Conservation (phyloP, 2,797 vertebrate genomes). For the Dryobates pubescens region DNA sequence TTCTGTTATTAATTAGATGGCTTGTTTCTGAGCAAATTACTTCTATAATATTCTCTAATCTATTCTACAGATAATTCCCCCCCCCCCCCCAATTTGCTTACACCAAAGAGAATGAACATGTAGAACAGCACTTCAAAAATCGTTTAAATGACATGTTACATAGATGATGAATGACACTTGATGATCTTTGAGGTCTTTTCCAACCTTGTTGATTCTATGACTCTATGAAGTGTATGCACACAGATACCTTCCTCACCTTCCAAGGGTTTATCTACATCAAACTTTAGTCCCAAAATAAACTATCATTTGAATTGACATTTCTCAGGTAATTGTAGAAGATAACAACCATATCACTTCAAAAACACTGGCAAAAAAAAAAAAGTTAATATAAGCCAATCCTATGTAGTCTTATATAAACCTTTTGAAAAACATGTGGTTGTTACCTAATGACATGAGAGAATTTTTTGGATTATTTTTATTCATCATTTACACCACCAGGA, state of each 20-base stretch:
- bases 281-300: neutral
- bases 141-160: neutral
- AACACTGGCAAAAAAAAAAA: neutral
- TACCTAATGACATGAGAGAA: neutral
- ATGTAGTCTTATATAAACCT: neutral
- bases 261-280: neutral
- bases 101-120: neutral
- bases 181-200: too few species aligned
- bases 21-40: neutral
- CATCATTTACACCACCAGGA: neutral
- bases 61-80: neutral
- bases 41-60: neutral
- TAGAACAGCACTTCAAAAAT: neutral
- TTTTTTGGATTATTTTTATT: neutral
- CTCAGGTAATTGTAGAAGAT: neutral
- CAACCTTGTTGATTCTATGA: too few species aligned
- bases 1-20: neutral
- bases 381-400: neutral
- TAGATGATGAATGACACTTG: neutral
- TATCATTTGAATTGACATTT: neutral
- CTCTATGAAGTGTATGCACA: neutral
- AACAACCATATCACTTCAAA: neutral
- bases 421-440: neutral
- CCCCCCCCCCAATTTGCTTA: neutral
- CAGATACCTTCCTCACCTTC: neutral